A percentile compares a stretch with the other conserved stretches of the same genome.
Conservation (phyloP, 2,888 invertebrate genomes). For the Hedychridium roseum region DNA sequence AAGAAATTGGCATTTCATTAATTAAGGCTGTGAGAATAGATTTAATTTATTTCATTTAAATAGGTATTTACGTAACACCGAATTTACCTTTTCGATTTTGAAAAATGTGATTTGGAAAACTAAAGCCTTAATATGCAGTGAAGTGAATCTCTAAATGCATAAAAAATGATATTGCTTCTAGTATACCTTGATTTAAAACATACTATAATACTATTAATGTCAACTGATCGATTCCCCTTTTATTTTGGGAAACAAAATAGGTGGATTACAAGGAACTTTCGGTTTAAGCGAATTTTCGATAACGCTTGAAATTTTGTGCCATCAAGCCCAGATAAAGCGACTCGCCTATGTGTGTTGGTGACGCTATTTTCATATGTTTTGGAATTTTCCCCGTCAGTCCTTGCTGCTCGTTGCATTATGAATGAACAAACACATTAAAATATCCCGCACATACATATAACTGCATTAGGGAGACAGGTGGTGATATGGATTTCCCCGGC, state of each 20-base stretch:
- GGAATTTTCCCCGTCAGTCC: constrained; percentile 12
- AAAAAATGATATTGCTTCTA: too few relatives aligned
- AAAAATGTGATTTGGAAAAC: too few relatives aligned
- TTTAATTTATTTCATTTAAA: too few relatives aligned
- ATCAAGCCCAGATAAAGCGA: constrained; percentile 18
- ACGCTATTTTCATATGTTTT: constrained; percentile 12
- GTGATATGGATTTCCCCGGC: constrained; percentile 50
- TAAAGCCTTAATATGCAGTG: too few relatives aligned
- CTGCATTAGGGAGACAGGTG: constrained; percentile 50
- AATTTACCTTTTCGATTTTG: too few relatives aligned
- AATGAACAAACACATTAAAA: constrained; percentile 51
- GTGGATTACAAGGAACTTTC: constrained; percentile 4
- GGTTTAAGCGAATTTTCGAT: constrained; percentile 14
- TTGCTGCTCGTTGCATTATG: constrained; percentile 48
- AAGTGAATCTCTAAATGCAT: too few relatives aligned
- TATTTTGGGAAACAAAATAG: background rate
- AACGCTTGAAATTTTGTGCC: constrained; percentile 5
- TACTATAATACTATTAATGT: too few relatives aligned
- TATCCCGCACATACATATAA: constrained; percentile 50
- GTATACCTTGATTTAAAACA: too few relatives aligned
- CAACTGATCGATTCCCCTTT: background rate
- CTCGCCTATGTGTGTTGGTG: constrained; percentile 21
- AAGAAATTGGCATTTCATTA: too few relatives aligned
- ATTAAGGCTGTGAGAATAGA: too few relatives aligned
- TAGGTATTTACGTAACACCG: too few relatives aligned